These are phyloP conservation scores for Genyomyrus donnyi DNA, from an alignment of 2,113 vertebrate genomes.

Conservation along the genomic window DNA sequence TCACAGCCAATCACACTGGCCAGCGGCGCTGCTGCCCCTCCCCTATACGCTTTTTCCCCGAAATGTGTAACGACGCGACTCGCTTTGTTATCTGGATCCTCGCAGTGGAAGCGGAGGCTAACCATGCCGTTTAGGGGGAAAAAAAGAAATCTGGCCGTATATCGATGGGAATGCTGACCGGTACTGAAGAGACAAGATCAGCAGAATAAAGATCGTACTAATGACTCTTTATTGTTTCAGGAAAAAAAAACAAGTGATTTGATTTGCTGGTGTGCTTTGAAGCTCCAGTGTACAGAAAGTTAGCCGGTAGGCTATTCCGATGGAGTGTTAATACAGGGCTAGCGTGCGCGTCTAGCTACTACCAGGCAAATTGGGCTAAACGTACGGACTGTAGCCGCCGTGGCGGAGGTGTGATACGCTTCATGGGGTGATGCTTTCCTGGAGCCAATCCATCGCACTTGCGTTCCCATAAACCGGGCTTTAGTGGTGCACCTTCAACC, in stretches of 20 bases:
- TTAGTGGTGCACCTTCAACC: conserved; percentile 21
- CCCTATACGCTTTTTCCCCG: conserved; percentile 34
- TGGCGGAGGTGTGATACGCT: conserved; percentile 20
- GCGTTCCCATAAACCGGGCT: conserved; percentile 22
- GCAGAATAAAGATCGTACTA: not conserved
- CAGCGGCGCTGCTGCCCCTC: conserved; percentile 41
- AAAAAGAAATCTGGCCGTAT: not conserved
- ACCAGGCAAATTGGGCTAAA: not conserved
- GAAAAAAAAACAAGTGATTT: not conserved
- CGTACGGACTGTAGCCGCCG: not conserved
- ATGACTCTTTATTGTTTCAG: not conserved
- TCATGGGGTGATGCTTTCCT: conserved; percentile 30
- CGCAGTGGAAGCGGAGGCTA: not conserved
- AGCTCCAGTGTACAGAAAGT: conserved; percentile 9
- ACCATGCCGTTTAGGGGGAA: not conserved
- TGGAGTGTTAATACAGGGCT: not conserved
- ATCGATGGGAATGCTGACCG: not conserved
- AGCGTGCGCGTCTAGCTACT: not conserved
- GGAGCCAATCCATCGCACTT: conserved; percentile 25
- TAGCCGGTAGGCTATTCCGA: not conserved
- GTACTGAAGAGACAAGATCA: not conserved
- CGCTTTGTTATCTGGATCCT: conserved; percentile 44
- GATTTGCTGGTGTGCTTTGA: not conserved
- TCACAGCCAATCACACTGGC: conserved; percentile 45
- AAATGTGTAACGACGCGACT: conserved; percentile 43